Evolutionary conservation across 2,888 invertebrate species (phyloP).

Genomic region (Branchipolynoe longqiensis): DNA sequence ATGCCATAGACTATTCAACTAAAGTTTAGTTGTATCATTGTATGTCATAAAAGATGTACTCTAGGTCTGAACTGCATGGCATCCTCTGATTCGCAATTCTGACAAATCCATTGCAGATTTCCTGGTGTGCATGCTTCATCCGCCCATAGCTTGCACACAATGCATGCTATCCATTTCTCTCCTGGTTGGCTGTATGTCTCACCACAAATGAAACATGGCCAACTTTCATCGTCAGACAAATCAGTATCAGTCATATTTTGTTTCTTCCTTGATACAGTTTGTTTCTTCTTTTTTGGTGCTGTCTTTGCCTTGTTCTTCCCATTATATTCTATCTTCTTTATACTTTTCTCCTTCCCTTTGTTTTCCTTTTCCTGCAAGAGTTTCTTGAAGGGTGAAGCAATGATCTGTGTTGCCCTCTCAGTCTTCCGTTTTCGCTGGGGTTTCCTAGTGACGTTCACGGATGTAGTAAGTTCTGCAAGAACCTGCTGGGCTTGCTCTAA

Average conservation of each 20-base stretch:
- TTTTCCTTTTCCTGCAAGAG: not conserved
- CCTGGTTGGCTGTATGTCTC: slow-evolving; percentile 27
- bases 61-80: too few species aligned
- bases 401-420: slow-evolving; percentile 11
- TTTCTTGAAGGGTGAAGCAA: slow-evolving; percentile 23
- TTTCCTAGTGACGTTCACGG: not conserved
- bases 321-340: slow-evolving; percentile 7
- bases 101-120: slow-evolving; percentile 5
- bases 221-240: slow-evolving; percentile 10
- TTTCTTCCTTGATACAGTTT: too few species aligned
- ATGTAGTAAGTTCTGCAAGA: slow-evolving; percentile 7
- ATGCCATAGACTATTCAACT: too few species aligned
- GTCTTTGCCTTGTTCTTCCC: not conserved
- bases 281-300: slow-evolving; percentile 1
- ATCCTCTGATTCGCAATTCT: slow-evolving; percentile 33
- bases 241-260: not conserved
- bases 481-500: slow-evolving; percentile 1
- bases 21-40: too few species aligned
- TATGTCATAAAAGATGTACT: too few species aligned
- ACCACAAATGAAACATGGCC: not conserved
- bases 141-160: not conserved
- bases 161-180: slow-evolving; percentile 10
- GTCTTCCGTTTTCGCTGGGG: not conserved
- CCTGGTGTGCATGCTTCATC: slow-evolving; percentile 27
- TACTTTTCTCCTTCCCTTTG: not conserved